A percentile compares a stretch with the other conserved stretches of the same genome.
Evolutionary conservation across 1,140 invertebrate species (phyloP).

Genomic region (Zaprionus tsacasi): DNA sequence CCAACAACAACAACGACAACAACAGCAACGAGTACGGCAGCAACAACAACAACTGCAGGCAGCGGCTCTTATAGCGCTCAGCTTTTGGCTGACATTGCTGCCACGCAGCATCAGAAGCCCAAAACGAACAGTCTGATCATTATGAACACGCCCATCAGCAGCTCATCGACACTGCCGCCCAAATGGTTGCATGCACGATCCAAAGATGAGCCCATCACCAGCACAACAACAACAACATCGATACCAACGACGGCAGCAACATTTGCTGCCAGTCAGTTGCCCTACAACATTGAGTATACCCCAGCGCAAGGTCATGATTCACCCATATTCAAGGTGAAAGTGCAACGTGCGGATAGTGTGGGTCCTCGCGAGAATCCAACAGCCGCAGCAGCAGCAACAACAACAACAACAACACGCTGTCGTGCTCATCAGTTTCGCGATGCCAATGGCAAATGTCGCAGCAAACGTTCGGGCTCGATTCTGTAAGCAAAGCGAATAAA

Average conservation of each 20-base stretch:
- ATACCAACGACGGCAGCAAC: not conserved
- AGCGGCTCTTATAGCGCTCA: conserved; percentile 53
- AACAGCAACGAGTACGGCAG: not conserved
- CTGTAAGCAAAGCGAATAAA: conserved; percentile 64
- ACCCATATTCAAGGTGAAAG: conserved; percentile 75
- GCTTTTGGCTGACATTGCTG: conserved; percentile 58
- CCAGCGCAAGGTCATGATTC: conserved; percentile 66
- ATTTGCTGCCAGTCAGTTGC: conserved; percentile 6
- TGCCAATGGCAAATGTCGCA: conserved; percentile 63
- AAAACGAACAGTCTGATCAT: conserved; percentile 64
- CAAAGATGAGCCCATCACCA: conserved; percentile 54
- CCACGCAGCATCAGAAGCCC: conserved; percentile 40
- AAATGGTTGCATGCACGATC: conserved; percentile 53
- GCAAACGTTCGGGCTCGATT: conserved; percentile 67
- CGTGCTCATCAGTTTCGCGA: conserved; percentile 68
- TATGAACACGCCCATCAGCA: conserved; percentile 55
- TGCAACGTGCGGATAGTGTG: conserved; percentile 55
- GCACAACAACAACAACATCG: conserved; percentile 9
- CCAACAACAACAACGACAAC: not conserved
- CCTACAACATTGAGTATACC: conserved; percentile 60
- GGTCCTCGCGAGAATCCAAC: not conserved
- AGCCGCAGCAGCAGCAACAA: conserved; percentile 1
- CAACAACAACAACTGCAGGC: conserved; percentile 11
- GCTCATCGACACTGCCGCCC: conserved; percentile 33
- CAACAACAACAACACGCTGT: conserved; percentile 49